Base-by-base conservation (phyloP, 2,888 invertebrate genomes). In the Anodontia alba region DNA sequence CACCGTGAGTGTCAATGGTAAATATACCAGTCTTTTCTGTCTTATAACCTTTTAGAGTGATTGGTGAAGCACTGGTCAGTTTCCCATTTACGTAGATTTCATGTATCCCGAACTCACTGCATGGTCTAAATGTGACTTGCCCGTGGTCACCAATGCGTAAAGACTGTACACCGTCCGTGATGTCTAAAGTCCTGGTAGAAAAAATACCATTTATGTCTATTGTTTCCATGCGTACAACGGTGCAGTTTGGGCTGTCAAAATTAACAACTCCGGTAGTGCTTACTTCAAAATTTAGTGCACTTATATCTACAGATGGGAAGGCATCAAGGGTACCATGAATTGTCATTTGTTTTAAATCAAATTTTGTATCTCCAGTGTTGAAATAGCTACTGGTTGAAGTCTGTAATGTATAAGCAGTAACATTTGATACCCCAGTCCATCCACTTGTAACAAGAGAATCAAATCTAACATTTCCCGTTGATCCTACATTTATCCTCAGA, bases 81-180 rank as follows among this genome's bases (percentile, higher is more conserved):
- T 81, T 71, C n/a, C 90, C 90, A 76, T 88, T 83, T 10, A 82
- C 72, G 26, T 76, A 74, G 31, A 88, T 46, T 54, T 78, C 81
- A 69, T 88, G 79, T 10, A 86, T 77, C 8, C 73, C 72, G 43
- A 87, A 85, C 1, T 72, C 69, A 0, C 71, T 76, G 29, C 74
- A 81, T 26, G 89, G 84, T 5, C 73, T 83, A 54, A 89, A 89
- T 1, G 81, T 80, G 80, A 89, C 84, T 33, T 75, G 77, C 2
- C 89, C 89, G 36, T 80, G 70, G 2, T 49, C 70, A 23, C 82
- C 81, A 0, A 90, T 83, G 0, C 70, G 71, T 12, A 38, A 38
- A 38, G 12, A 12, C 38, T 38, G 38, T 12, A 38, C 38, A 38
- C 38, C 38, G 7, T 38, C 38, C 5, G 38, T 12, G 12, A 38